Base-by-base conservation (phyloP, 2,113 vertebrate species). In the Gymnorhina tibicen region DNA sequence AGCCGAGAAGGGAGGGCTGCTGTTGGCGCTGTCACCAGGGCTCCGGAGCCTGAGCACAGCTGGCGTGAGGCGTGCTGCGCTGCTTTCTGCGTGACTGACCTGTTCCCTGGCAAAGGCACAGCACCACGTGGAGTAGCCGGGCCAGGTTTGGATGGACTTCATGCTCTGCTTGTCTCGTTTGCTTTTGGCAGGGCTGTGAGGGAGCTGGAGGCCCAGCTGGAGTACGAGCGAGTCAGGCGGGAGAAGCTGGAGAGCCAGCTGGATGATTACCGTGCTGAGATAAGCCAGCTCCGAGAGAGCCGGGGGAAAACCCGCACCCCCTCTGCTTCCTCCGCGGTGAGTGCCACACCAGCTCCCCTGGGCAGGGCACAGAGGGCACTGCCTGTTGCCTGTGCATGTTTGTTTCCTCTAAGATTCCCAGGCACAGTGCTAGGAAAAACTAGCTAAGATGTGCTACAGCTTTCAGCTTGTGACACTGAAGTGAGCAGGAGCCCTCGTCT, bases 191-290 rank as follows among this genome's bases (percentile, higher is more conserved):
- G 98, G 89, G 85, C 78, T 35, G 62, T 98, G 85, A 94, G 78
- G 77, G 98, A 98, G 47, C 95, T 98, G 47, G 95, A 97, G 62
- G 94, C 30, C 4, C 98, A 98, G 86, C 96, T 99, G 67, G 98
- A 98, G 24, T 97, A 97, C 0, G 98, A 99, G 59, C 97, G 97
- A 20, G 44, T 98, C 32, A 97, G 98, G 16, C 84, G 98, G 91
- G 98, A 99, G 95, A 98, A 98, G 85, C 96, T 98, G 95, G 98
- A 99, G 89, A 94, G 96, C 60, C 96, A 98, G 67, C 89, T 98
- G 96, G 98, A 98, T 69, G 97, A 96, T 5, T 97, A 12, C 84
- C 96, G 97, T 26, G 98, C 97, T 20, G 96, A 98, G 81, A 97
- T 98, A 35, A 78, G 80, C 41, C 97, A 46, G 10, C 97, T 98